Evolutionary conservation across 2,113 vertebrate species (phyloP), one percentile per base, ranked within the genome.

Genomic region (Pachypanchax playfairii): DNA sequence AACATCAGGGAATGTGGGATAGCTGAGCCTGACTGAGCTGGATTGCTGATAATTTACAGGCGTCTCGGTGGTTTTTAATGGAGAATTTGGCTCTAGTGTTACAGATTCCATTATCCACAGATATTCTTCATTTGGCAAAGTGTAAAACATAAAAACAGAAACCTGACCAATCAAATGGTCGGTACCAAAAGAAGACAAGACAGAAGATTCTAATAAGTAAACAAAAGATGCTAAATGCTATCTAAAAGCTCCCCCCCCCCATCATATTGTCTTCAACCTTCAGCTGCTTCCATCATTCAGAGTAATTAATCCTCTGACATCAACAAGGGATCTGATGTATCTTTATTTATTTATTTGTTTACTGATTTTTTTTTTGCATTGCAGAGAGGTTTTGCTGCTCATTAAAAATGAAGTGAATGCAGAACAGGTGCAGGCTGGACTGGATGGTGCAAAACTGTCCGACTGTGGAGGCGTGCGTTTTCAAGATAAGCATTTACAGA

Each of bases 371-470:
- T 80, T 49, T 75, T 55, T 55, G 58, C 55, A 54, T 52, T 73
- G 55, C 6, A 75, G 52, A 21, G 58, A 77, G 50, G 41, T 64
- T 76, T 85, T 84, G 77, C 73, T 77, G 60, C 75, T 89, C 78
- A 85, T 89, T 85, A 88, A 89, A 89, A 85, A 84, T 86, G 42
- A 82, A 88, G 59, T 53, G 53, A 72, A 38, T 44, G 70, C 56
- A 83, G 77, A 87, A 79, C 79, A 88, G 88, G 87, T 88, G 86
- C 84, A 80, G 56, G 50, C 57, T 69, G 63, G 60, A 72, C 62
- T 46, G 71, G 20, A 66, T 82, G 82, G 73, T 68, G 58, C 52
- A 20, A 33, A 65, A 54, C 42, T 52, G 66, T 38, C 28, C 38
- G 56, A 51, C 42, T 63, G 26, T 43, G 46, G 54, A 68, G 20